Percentiles rank a stretch among this genome's conserved stretches.
Conservation (phyloP, 2,888 invertebrate species). For the Rotaria macrura region DNA sequence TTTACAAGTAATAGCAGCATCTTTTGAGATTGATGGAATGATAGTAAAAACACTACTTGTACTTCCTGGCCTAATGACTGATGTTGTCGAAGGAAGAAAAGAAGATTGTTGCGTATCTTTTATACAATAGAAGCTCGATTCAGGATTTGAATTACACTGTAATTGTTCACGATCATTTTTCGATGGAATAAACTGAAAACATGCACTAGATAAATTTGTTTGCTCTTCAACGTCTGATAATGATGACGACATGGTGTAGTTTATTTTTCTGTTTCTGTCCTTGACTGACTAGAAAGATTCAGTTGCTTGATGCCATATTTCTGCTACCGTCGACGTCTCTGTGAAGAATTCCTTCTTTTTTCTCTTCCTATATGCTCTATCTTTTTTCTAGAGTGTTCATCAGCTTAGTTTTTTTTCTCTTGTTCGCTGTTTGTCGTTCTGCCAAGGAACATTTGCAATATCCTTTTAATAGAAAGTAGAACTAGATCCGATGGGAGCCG, state of each 20-base stretch:
- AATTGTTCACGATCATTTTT: too few relatives aligned
- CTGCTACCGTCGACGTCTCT: neutral
- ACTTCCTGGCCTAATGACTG: neutral
- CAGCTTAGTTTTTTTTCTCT: neutral
- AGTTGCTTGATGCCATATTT: neutral
- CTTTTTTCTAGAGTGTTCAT: neutral
- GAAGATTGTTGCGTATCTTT: neutral
- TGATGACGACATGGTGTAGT: neutral
- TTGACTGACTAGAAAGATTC: neutral
- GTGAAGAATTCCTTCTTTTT: too few relatives aligned
- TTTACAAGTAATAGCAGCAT: neutral
- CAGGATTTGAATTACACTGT: neutral
- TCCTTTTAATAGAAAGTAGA: too few relatives aligned
- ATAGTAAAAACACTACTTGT: neutral
- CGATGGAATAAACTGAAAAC: too few relatives aligned
- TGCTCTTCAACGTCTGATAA: too few relatives aligned
- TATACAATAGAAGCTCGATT: neutral
- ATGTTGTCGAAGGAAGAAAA: neutral
- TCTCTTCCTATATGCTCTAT: too few relatives aligned
- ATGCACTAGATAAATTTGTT: too few relatives aligned
- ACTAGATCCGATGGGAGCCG: neutral
- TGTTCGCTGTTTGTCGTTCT: too few relatives aligned
- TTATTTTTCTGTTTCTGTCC: neutral
- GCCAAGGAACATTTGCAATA: too few relatives aligned
- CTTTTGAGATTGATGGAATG: neutral